Evolutionary conservation across 2,888 invertebrate species (phyloP).

Genomic region (Rotaria macrura): DNA sequence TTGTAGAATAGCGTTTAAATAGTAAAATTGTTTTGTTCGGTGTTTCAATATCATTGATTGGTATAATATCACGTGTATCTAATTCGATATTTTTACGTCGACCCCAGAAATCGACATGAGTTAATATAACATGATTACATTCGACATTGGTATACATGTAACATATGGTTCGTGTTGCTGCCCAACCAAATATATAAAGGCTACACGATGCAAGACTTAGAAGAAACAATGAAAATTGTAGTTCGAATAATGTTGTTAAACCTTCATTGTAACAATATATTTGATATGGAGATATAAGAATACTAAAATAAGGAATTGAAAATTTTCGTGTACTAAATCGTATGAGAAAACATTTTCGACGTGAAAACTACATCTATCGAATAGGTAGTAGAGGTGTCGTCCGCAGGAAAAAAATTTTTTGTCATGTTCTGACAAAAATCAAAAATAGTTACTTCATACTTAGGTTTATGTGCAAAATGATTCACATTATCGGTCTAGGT

Average conservation of each 20-base stretch:
- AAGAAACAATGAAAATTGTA: not conserved
- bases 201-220: not conserved
- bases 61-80: not conserved
- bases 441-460: no score
- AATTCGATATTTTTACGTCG: not conserved
- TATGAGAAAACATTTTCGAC: no score
- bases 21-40: not conserved
- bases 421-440: no score
- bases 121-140: not conserved
- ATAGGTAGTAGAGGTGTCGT: no score
- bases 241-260: not conserved
- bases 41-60: conserved; percentile 10
- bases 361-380: no score
- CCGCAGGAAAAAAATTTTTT: no score
- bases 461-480: no score
- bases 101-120: not conserved
- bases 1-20: not conserved
- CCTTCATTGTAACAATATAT: not conserved
- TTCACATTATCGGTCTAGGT: no score
- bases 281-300: not conserved
- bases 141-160: not conserved
- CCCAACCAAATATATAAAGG: not conserved
- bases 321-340: no score
- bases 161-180: not conserved
- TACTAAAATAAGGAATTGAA: not conserved